These are phyloP conservation scores for Clinocottus analis DNA, from an alignment of 2,113 vertebrate genomes.

Conservation along the genomic window DNA sequence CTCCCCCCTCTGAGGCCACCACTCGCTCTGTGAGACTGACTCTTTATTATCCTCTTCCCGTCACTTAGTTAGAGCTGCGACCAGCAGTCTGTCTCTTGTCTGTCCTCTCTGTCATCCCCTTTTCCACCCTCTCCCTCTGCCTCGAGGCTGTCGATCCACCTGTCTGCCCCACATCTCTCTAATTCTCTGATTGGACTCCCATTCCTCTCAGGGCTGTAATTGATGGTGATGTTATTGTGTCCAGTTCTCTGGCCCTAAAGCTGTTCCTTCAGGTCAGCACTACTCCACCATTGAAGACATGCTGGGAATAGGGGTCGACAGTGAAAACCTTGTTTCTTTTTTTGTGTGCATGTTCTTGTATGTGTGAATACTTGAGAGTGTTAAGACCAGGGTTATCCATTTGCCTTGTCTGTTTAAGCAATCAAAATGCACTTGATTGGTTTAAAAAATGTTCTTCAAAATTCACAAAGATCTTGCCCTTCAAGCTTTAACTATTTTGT, in stretches of 20 bases:
- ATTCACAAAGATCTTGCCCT: conserved; percentile 61
- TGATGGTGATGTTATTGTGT: conserved; percentile 76
- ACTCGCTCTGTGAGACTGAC: conserved; percentile 50
- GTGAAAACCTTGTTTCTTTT: not conserved
- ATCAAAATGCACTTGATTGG: conserved; percentile 43
- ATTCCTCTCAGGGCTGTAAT: conserved; percentile 63
- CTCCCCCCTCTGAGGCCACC: conserved; percentile 38
- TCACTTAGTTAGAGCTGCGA: conserved; percentile 55
- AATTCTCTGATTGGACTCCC: conserved; percentile 69
- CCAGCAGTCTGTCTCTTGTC: conserved; percentile 45
- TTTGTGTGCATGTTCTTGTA: conserved; percentile 2
- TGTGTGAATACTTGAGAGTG: conserved; percentile 19
- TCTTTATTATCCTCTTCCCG: conserved; percentile 63
- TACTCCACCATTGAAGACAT: conserved; percentile 51
- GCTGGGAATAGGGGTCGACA: conserved; percentile 36
- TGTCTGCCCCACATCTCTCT: conserved; percentile 67
- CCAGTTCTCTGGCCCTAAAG: conserved; percentile 59
- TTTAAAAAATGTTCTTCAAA: conserved; percentile 53
- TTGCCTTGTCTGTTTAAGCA: conserved; percentile 42
- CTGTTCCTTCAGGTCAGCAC: conserved; percentile 65
- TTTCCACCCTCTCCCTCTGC: conserved; percentile 33
- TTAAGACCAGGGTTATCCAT: conserved; percentile 27
- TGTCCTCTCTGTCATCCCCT: conserved; percentile 55
- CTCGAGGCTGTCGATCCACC: conserved; percentile 69
- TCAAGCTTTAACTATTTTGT: conserved; percentile 57